Conservation (phyloP, 1,140 invertebrate genomes). For the Drosophila pandora region DNA sequence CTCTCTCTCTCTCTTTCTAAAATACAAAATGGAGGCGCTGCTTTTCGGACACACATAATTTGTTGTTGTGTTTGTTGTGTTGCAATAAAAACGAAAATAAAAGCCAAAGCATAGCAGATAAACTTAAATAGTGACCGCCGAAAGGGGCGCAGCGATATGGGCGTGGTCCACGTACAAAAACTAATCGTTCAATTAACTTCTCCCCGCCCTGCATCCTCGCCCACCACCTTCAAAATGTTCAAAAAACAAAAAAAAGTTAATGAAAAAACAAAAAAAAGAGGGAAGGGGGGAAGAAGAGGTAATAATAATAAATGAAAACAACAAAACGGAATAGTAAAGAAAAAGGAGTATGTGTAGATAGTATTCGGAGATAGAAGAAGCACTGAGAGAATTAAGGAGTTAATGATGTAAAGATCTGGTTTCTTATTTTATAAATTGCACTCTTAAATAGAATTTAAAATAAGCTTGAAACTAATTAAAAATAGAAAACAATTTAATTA, state of each 20-base stretch:
- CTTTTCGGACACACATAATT: slow-evolving; percentile 54
- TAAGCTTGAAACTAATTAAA: no score
- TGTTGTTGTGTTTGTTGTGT: slow-evolving; percentile 18
- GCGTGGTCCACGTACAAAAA: slow-evolving; percentile 66
- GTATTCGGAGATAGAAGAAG: slow-evolving; percentile 17
- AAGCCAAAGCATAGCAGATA: slow-evolving; percentile 65
- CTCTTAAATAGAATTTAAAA: no score
- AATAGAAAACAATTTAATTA: no score
- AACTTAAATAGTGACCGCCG: slow-evolving; percentile 73
- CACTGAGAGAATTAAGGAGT: not conserved
- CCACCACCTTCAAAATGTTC: not conserved
- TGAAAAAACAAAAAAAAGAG: slow-evolving; percentile 38
- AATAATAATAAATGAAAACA: not conserved
- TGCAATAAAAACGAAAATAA: slow-evolving; percentile 72
- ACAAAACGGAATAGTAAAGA: not conserved
- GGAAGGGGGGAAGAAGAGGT: not conserved
- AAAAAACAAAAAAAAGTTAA: slow-evolving; percentile 72
- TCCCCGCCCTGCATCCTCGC: slow-evolving; percentile 39
- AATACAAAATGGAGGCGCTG: not conserved
- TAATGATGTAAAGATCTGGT: not conserved
- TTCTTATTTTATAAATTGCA: no score
- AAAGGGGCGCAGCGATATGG: slow-evolving; percentile 23
- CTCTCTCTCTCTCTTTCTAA: not conserved
- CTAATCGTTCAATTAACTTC: slow-evolving; percentile 80
- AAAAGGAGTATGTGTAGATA: slow-evolving; percentile 13